phyloP scores from a whole-genome alignment of 2,113 vertebrate genomes.

The Serilophus lunatus region DNA sequence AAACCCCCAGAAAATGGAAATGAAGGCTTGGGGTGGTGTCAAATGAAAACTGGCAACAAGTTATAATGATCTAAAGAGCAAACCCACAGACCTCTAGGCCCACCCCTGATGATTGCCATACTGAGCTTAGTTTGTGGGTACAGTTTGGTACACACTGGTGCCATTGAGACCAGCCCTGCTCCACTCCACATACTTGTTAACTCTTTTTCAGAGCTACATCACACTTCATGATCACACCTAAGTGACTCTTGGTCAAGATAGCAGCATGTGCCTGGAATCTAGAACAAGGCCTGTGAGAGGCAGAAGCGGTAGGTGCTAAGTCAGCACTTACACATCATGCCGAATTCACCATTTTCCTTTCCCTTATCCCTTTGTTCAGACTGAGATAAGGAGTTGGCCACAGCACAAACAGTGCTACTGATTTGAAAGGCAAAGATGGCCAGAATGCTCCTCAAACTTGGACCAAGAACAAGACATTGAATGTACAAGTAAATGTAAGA shows the following conservation, averaged over 20 bases:
- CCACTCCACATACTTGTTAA: accelerated
- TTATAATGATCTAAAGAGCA: not conserved
- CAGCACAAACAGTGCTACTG: not conserved
- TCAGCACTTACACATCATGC: not conserved
- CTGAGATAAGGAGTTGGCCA: not conserved
- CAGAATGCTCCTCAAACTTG: not conserved
- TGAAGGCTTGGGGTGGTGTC: not conserved
- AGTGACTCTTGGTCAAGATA: not conserved
- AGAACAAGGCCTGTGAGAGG: not conserved
- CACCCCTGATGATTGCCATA: accelerated
- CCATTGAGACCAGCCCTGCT: not conserved
- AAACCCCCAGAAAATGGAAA: not conserved
- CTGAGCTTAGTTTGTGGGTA: not conserved
- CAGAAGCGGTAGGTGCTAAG: not conserved
- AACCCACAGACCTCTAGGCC: not conserved
- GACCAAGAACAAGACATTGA: not conserved
- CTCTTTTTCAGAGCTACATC: not conserved
- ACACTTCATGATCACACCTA: not conserved
- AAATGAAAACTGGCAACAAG: not conserved
- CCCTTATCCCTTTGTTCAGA: not conserved
- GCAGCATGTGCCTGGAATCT: not conserved
- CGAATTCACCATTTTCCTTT: not conserved
- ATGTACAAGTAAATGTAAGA: not conserved
- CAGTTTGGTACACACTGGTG: not conserved
- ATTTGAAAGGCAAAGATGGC: not conserved